A percentile compares a stretch with the other conserved stretches of the same genome.
phyloP scores from a whole-genome alignment of 1,140 invertebrate species.

The Capitella teleta region DNA sequence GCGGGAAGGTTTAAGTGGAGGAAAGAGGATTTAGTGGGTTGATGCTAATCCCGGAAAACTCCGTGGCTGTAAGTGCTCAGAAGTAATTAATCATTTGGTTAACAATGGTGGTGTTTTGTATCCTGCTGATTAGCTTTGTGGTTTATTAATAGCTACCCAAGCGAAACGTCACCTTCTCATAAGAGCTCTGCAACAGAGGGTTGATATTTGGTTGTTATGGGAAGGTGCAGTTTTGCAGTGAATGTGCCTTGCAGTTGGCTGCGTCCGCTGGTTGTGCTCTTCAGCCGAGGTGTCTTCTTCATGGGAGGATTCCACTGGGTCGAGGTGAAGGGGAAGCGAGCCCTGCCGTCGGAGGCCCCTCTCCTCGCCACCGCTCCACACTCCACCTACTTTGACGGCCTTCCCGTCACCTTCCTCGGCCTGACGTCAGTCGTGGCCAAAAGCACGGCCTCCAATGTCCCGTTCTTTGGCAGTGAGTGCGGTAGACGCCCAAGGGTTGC shows the following conservation, averaged over 20 bases:
- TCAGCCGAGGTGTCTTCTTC: constrained; percentile 57
- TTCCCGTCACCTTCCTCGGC: constrained; percentile 62
- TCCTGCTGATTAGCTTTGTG: background rate
- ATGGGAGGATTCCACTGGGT: constrained; percentile 68
- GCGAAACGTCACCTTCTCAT: background rate
- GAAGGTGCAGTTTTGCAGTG: background rate
- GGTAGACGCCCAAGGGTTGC: too few species aligned
- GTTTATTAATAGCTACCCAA: background rate
- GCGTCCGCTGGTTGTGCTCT: constrained; percentile 26
- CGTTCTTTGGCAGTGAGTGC: constrained; percentile 81
- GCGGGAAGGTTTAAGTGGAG: too few species aligned
- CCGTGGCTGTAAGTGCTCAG: background rate
- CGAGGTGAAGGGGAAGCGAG: constrained; percentile 8
- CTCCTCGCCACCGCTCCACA: constrained; percentile 77
- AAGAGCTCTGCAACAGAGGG: background rate
- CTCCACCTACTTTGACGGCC: constrained; percentile 78
- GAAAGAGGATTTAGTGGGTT: too few species aligned
- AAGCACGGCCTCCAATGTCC: constrained; percentile 61
- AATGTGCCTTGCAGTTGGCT: constrained; percentile 24
- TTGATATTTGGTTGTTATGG: background rate
- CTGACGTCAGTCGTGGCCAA: constrained; percentile 80
- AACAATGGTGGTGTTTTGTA: background rate
- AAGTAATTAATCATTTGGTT: background rate
- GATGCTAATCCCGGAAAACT: too few species aligned
- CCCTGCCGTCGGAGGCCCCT: constrained; percentile 53